Evolutionary conservation across 1,140 invertebrate genomes (phyloP).

Genomic region (Tyrophagus putrescentiae): DNA sequence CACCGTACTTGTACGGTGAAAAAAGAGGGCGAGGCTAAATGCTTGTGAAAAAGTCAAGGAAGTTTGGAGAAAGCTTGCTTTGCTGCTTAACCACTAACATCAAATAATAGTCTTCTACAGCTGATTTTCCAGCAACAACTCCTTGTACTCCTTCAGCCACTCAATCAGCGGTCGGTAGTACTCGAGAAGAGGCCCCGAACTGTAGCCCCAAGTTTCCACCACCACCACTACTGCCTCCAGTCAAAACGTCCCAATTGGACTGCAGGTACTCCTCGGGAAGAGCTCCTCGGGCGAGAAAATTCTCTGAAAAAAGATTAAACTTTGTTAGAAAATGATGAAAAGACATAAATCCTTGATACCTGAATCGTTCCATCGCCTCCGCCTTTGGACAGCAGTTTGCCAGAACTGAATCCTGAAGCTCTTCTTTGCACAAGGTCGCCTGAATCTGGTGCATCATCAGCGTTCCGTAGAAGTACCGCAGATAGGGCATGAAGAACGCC

Average conservation of each 20-base stretch:
- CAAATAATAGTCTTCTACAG: too few relatives aligned
- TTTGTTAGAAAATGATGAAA: slow-evolving; percentile 1
- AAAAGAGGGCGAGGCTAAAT: too few relatives aligned
- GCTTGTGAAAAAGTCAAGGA: too few relatives aligned
- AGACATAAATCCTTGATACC: neutral
- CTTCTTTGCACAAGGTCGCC: neutral
- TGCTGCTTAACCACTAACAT: too few relatives aligned
- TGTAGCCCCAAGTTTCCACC: neutral
- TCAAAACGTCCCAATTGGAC: neutral
- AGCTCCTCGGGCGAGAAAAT: neutral
- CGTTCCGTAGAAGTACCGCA: neutral
- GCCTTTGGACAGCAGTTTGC: slow-evolving; percentile 7
- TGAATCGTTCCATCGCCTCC: neutral
- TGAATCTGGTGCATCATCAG: slow-evolving; percentile 5
- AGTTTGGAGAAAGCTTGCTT: too few relatives aligned
- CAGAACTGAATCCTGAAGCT: neutral
- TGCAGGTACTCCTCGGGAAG: neutral
- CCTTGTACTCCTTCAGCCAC: neutral
- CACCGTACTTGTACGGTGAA: too few relatives aligned
- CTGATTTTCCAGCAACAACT: too few relatives aligned
- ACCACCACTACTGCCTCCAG: neutral
- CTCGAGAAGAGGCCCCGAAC: neutral
- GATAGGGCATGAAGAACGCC: neutral
- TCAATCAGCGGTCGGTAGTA: slow-evolving; percentile 13
- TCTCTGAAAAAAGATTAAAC: neutral